These are phyloP conservation scores for Heliconius melpomene DNA, from an alignment of 1,140 invertebrate genomes.

Conservation along the genomic window DNA sequence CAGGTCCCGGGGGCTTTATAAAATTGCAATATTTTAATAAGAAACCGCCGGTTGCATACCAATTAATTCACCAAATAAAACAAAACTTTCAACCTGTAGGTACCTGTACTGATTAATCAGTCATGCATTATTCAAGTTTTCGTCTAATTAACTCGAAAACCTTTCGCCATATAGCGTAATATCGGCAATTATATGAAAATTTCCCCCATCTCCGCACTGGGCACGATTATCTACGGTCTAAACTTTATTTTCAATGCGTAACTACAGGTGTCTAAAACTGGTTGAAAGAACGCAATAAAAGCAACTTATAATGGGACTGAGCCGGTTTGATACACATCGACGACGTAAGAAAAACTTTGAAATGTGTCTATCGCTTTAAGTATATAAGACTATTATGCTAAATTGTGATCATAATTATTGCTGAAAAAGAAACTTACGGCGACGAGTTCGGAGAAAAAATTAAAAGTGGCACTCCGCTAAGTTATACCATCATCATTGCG, in stretches of 20 bases:
- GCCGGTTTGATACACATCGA: conserved; percentile 30
- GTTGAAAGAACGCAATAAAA: conserved; percentile 47
- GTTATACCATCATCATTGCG: conserved; percentile 33
- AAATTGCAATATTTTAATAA: conserved; percentile 79
- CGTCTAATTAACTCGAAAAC: conserved; percentile 57
- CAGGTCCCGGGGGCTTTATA: conserved; percentile 68
- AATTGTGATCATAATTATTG: conserved; percentile 50
- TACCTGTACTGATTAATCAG: conserved; percentile 57
- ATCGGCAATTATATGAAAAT: conserved; percentile 43
- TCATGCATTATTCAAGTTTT: conserved; percentile 66
- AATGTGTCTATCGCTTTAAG: conserved; percentile 46
- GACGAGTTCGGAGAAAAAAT: conserved; percentile 49
- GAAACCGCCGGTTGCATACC: conserved; percentile 65
- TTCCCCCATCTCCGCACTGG: conserved; percentile 21
- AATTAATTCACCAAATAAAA: conserved; percentile 70
- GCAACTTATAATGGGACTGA: conserved; percentile 34
- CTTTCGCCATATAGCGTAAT: conserved; percentile 37
- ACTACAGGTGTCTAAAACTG: conserved; percentile 46
- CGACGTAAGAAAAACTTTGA: conserved; percentile 44
- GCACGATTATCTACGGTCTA: conserved; percentile 31
- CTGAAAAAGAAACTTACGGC: conserved; percentile 45
- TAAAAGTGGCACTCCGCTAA: conserved; percentile 51
- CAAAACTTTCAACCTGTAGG: conserved; percentile 41
- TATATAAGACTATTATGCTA: conserved; percentile 55
- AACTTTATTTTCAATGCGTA: conserved; percentile 38